Base-by-base conservation (phyloP, 2,113 vertebrate species). In the Melierax canorus region DNA sequence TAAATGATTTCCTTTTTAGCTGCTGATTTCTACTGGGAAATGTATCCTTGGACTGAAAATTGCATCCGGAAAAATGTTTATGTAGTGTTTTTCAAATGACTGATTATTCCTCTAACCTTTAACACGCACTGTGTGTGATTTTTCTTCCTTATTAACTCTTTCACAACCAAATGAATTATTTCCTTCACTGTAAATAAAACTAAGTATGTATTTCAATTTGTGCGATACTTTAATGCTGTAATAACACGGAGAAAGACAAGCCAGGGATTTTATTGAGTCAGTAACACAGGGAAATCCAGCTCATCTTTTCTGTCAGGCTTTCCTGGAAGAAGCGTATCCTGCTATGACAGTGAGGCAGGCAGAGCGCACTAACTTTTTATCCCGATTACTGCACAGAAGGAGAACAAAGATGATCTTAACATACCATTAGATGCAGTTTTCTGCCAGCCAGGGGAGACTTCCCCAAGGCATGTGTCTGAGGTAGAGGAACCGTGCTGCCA, bases 11-110 rank as follows among this genome's bases (percentile, higher is more conserved):
- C 99, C 99, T 99, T 99, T 99, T 99, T 99, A 99, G 98, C 99
- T 99, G 99, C 99, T 99, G 98, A 98, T 98, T 99, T 99, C 99
- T 99, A 99, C 99, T 99, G 99, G 99, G 99, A 99, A 99, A 99
- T 99, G 99, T 99, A 99, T 99, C 99, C 98, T 99, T 98, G 99
- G 99, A 99, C 99, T 98, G 98, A 99, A 99, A 99, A 99, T 99
- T 99, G 98, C 99, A 99, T 99, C 99, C 99, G 99, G 99, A 98
- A 99, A 99, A 99, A 99, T 99, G 99, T 99, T 99, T 99, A 99
- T 99, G 98, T 99, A 99, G 99, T 98, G 98, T 99, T 98, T 99
- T 98, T 98, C 98, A 99, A 99, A 99, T 99, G 98, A 99, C 99
- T 99, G 99, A 99, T 99, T 99, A 99, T 99, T 99, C 99, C 97